Conservation (phyloP, 2,113 vertebrate species). For the Melanerpes formicivorus region DNA sequence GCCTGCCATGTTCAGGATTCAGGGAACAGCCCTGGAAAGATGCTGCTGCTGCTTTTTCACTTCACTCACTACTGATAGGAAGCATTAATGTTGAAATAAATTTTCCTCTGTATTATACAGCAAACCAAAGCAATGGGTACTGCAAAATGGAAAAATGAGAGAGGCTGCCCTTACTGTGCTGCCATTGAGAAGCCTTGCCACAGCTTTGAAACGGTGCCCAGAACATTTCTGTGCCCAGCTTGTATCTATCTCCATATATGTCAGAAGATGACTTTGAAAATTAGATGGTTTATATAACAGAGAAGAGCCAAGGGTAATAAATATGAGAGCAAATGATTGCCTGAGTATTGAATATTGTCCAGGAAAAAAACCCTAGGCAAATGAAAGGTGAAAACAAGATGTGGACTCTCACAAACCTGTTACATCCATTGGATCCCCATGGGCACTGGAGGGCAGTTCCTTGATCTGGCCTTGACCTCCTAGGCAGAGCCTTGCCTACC, state of each 20-base stretch:
- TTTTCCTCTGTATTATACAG: not conserved
- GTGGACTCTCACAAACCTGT: not conserved
- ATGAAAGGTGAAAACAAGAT: not conserved
- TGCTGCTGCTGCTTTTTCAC: not conserved
- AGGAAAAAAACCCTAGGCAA: not conserved
- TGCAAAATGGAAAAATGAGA: not conserved
- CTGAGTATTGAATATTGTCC: not conserved
- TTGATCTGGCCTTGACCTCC: accelerated
- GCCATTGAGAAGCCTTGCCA: not conserved
- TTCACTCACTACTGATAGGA: not conserved
- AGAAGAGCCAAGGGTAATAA: not conserved
- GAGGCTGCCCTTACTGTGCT: not conserved
- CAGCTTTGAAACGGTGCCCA: not conserved
- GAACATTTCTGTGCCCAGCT: not conserved
- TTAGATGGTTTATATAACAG: not conserved
- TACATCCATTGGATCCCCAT: not conserved
- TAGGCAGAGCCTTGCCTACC: no score
- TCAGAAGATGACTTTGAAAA: conserved; percentile 29
- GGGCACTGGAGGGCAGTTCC: not conserved
- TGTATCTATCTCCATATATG: not conserved
- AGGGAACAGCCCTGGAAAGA: not conserved
- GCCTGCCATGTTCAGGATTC: not conserved
- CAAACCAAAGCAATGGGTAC: not conserved
- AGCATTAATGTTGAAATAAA: not conserved
- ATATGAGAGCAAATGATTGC: not conserved